Conservation (phyloP, 2,113 vertebrate genomes). For the Alethe castanea region DNA sequence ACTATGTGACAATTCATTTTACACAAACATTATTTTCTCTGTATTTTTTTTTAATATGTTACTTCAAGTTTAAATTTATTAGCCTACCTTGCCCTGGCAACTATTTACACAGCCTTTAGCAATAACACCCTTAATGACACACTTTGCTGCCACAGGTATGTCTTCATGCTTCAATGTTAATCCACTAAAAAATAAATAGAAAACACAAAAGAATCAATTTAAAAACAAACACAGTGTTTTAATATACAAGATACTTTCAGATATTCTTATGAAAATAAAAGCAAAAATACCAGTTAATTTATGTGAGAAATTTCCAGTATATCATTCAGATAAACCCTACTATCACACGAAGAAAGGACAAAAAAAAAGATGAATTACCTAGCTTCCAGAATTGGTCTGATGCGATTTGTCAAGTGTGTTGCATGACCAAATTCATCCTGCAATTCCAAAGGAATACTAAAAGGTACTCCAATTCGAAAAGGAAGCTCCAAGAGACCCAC, state of each 20-base stretch:
- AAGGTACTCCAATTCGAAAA: conserved; percentile 81
- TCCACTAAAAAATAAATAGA: conserved; percentile 69
- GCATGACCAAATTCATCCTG: conserved; percentile 83
- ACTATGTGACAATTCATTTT: neutral
- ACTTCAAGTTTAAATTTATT: neutral
- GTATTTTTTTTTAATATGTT: neutral
- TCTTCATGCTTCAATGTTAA: conserved; percentile 77
- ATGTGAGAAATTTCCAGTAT: neutral
- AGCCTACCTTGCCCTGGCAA: conserved; percentile 82
- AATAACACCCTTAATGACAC: conserved; percentile 78
- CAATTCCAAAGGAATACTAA: conserved; percentile 82
- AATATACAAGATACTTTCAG: neutral
- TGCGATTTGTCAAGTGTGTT: conserved; percentile 54
- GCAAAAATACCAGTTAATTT: neutral
- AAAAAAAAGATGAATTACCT: conserved; percentile 60
- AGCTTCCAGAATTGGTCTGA: conserved; percentile 79
- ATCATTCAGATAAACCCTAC: neutral
- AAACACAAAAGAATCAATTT: neutral
- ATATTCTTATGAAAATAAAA: neutral
- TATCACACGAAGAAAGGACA: neutral
- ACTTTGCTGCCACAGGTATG: conserved; percentile 57
- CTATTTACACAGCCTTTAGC: conserved; percentile 77
- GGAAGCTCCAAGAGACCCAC: conserved; percentile 66
- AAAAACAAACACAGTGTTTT: neutral
- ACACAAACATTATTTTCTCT: neutral